phyloP scores from a whole-genome alignment of 2,797 vertebrate genomes.

The Chelidonichthys spinosus region DNA sequence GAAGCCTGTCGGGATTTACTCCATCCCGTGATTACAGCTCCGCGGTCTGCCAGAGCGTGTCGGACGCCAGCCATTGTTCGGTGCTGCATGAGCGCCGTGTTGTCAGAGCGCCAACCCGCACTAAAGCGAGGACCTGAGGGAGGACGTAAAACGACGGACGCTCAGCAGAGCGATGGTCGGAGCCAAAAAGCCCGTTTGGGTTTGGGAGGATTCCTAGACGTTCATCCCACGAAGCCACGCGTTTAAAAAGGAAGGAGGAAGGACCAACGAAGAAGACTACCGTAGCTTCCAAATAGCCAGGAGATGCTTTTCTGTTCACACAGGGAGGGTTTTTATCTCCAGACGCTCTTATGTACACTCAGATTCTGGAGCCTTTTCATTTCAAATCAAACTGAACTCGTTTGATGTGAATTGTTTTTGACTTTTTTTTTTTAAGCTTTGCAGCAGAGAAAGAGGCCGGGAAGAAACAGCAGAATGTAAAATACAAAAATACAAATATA shows the following conservation, averaged over 20 bases:
- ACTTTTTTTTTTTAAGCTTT: conserved; percentile 5
- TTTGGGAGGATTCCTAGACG: conserved; percentile 57
- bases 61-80: conserved; percentile 67
- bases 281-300: conserved; percentile 16
- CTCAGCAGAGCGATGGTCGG: background rate
- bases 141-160: conserved; percentile 8
- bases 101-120: conserved; percentile 38
- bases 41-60: conserved; percentile 38
- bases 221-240: conserved; percentile 31
- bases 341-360: background rate
- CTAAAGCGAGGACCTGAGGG: conserved; percentile 37
- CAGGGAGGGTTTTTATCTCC: background rate
- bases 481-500: conserved; percentile 13
- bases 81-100: conserved; percentile 41
- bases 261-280: conserved; percentile 17
- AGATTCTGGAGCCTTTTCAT: conserved; percentile 10
- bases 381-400: conserved; percentile 4
- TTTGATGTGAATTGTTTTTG: conserved; percentile 7
- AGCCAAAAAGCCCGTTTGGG: conserved; percentile 30
- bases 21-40: conserved; percentile 50
- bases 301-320: conserved; percentile 17
- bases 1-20: conserved; percentile 26
- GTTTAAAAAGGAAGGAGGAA: conserved; percentile 12
- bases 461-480: background rate
- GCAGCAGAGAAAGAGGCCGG: background rate